Base-by-base conservation (phyloP, 2,797 vertebrate species). In the Parambassis ranga region DNA sequence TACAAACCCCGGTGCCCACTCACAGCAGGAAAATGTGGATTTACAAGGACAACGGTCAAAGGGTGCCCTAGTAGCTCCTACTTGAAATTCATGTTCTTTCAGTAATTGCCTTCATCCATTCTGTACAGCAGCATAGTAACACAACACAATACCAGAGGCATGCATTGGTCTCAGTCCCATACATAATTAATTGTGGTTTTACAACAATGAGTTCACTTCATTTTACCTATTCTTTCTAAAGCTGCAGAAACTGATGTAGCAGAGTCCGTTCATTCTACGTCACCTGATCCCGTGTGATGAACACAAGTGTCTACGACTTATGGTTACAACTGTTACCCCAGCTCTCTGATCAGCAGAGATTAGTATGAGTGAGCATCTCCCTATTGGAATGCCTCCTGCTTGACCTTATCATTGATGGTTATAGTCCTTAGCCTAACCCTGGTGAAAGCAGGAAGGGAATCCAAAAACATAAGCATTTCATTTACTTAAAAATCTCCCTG, bases 141-240 rank as follows among this genome's bases (percentile, higher is more conserved):
- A 70, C 19, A 38, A 33, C 56, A 51, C 79, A 71, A 58, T 64
- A 67, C 43, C 36, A 2, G 26, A 65, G 38, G 46, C 50, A 20
- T 75, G 49, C 35, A 51, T 74, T 50, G 35, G 31, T 49, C 51
- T 32, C 10, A 10, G n/a, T 24, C 7, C 26, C 23, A 79, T 85
- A 65, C 61, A 88, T 82, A 67, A 81, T 81, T 85, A 60, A 85
- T 75, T 53, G 23, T 58, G 66, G 78, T 77, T 82, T 73, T 42
- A 69, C 67, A 75, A 52, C 41, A 72, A 32, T 33, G 48, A 71
- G n/a, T n/a, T n/a, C n/a, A n/a, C n/a, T n/a, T 55, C 50, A 65
- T 65, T 70, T 75, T 50, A 57, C 63, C 60, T 42, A 60, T 76
- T 76, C 26, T 19, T 39, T 70, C 26, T 55, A 50, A 64, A 71